These are phyloP conservation scores for Busseola fusca DNA, from an alignment of 2,888 invertebrate species.

Conservation along the genomic window DNA sequence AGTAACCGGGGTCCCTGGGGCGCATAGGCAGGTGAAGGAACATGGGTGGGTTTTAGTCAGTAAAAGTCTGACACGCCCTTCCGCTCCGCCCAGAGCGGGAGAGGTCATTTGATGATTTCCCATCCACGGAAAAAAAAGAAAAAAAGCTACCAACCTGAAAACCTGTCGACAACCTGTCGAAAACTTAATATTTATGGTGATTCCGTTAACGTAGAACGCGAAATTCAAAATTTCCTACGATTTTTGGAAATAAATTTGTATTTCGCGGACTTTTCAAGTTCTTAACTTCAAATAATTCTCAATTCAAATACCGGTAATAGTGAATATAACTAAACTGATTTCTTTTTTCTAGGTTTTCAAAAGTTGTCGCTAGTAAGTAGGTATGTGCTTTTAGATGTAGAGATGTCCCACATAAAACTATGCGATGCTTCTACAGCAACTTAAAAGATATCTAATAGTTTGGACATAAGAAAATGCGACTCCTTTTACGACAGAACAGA, in stretches of 20 bases:
- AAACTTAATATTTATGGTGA: neutral
- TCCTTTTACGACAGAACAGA: slow-evolving; percentile 26
- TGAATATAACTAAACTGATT: neutral
- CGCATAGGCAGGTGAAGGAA: too few relatives aligned
- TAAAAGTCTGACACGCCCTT: too few relatives aligned
- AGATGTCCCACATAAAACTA: slow-evolving; percentile 22
- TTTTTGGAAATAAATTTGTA: neutral
- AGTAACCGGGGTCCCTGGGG: too few relatives aligned
- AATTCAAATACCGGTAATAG: neutral
- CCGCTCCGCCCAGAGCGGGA: too few relatives aligned
- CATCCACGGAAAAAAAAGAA: too few relatives aligned
- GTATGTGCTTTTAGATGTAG: too few relatives aligned
- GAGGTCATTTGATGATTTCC: too few relatives aligned
- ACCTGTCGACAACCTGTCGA: neutral
- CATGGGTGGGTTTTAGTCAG: too few relatives aligned
- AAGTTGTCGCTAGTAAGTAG: neutral
- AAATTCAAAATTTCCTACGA: neutral
- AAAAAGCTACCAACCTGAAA: too few relatives aligned
- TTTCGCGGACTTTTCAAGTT: neutral
- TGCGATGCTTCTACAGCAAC: slow-evolving; percentile 11
- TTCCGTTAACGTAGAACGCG: neutral
- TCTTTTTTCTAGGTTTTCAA: neutral
- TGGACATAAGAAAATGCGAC: slow-evolving; percentile 28
- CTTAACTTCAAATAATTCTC: neutral
- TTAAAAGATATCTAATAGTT: slow-evolving; percentile 7